A percentile compares a stretch with the other conserved stretches of the same genome.
Evolutionary conservation across 1,140 invertebrate species (phyloP).

Genomic region (Pristionchus pacificus): DNA sequence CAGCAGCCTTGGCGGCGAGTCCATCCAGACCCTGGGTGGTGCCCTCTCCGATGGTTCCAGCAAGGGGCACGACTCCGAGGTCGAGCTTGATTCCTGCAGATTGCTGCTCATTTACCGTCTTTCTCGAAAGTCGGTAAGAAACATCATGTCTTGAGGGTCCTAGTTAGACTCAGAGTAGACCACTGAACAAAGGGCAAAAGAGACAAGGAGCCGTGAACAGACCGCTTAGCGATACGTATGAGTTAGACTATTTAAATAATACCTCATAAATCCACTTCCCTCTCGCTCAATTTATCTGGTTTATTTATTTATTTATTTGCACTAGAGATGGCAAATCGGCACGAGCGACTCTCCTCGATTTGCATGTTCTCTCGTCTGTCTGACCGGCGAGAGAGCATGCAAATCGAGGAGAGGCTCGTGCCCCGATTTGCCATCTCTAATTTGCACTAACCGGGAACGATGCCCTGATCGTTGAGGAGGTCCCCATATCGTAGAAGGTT

Average conservation of each 20-base stretch:
- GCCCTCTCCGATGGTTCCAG: slow-evolving; percentile 82
- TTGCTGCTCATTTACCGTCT: background rate
- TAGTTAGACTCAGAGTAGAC: background rate
- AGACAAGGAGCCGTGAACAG: too few species aligned
- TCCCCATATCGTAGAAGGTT: too few species aligned
- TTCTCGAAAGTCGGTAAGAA: background rate
- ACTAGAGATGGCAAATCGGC: too few species aligned
- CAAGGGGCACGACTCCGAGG: slow-evolving; percentile 49
- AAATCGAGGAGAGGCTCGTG: too few species aligned
- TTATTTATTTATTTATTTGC: too few species aligned
- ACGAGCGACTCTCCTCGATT: too few species aligned
- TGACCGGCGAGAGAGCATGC: too few species aligned
- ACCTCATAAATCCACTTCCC: too few species aligned
- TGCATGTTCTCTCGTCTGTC: too few species aligned
- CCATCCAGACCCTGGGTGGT: slow-evolving; percentile 97
- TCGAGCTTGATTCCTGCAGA: slow-evolving; percentile 39
- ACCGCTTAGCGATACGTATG: too few species aligned
- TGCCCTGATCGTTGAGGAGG: slow-evolving; percentile 47
- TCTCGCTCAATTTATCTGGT: too few species aligned
- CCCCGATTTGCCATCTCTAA: background rate
- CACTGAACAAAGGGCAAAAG: background rate
- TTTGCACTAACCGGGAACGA: slow-evolving; percentile 42
- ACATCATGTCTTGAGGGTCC: background rate
- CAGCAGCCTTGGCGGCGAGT: slow-evolving; percentile 82
- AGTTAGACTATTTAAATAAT: too few species aligned